phyloP scores from a whole-genome alignment of 2,888 invertebrate genomes.

The Dryocosmus kuriphilus region DNA sequence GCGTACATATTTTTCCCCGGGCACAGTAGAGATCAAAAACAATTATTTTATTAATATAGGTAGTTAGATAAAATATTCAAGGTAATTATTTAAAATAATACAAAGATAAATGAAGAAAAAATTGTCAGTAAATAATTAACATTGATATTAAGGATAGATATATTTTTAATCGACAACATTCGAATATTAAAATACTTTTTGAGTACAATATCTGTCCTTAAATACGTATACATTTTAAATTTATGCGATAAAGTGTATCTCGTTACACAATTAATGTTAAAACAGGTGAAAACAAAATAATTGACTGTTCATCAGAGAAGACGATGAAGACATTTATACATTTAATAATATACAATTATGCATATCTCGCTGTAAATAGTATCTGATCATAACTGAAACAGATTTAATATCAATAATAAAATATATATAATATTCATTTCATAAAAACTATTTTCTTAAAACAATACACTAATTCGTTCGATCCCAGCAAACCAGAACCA shows the following conservation, averaged over 20 bases:
- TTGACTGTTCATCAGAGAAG: conserved; percentile 31
- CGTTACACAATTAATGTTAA: conserved; percentile 1
- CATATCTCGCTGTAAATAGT: conserved; percentile 30
- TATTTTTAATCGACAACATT: conserved; percentile 36
- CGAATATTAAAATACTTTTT: conserved; percentile 38
- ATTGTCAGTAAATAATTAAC: conserved; percentile 29
- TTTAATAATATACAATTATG: conserved; percentile 10
- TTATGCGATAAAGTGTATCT: conserved; percentile 14
- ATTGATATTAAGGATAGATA: conserved; percentile 25
- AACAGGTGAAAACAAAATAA: conserved; percentile 32
- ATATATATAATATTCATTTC: conserved; percentile 17
- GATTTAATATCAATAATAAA: conserved; percentile 27
- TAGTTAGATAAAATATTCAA: too few species aligned
- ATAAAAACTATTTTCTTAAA: conserved; percentile 18
- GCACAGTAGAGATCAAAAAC: not conserved
- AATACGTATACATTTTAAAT: conserved; percentile 15
- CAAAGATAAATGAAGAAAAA: too few species aligned
- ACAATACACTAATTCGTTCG: conserved; percentile 18
- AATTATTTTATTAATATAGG: too few species aligned
- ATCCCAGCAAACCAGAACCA: conserved; percentile 13
- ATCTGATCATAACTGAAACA: conserved; percentile 31
- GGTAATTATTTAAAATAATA: too few species aligned
- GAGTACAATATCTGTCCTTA: conserved; percentile 33
- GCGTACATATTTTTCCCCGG: not conserved
- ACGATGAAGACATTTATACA: conserved; percentile 22